These are phyloP conservation scores for Mus caroli DNA, from an alignment of 2,797 vertebrate genomes.

Conservation along the genomic window DNA sequence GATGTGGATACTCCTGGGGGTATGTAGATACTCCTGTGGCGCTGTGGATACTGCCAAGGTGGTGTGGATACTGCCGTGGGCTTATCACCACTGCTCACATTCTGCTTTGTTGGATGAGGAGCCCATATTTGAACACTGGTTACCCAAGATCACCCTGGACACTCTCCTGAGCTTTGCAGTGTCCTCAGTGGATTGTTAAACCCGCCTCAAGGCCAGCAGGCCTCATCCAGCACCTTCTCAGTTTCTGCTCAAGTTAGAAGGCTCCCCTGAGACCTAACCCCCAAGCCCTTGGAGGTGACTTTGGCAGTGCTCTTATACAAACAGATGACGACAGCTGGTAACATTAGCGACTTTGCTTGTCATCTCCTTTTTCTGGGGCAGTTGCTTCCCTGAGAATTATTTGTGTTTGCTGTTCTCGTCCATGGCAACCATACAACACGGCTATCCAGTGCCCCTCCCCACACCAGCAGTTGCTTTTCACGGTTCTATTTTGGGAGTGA, in stretches of 20 bases:
- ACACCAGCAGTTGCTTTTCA: neutral
- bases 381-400: conserved; percentile 62
- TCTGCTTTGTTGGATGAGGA: neutral
- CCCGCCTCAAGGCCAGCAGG: neutral
- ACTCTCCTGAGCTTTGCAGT: neutral
- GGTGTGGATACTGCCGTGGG: neutral
- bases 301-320: conserved; percentile 68
- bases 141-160: conserved; percentile 44
- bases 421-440: conserved; percentile 71
- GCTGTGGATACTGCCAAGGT: too few species aligned
- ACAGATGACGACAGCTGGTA: conserved; percentile 73
- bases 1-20: too few species aligned
- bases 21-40: too few species aligned
- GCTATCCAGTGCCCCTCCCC: neutral
- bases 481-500: conserved; percentile 72
- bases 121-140: conserved; percentile 43
- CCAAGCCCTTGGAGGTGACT: neutral
- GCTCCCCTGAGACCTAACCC: neutral
- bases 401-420: conserved; percentile 65
- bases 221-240: neutral
- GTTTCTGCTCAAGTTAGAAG: neutral
- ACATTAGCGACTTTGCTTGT: conserved; percentile 29
- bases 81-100: neutral
- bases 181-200: neutral
- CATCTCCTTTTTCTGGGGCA: conserved; percentile 43